A percentile compares a stretch with the other conserved stretches of the same genome.
Conservation (phyloP, 2,888 invertebrate genomes). For the Agrilus mali region DNA sequence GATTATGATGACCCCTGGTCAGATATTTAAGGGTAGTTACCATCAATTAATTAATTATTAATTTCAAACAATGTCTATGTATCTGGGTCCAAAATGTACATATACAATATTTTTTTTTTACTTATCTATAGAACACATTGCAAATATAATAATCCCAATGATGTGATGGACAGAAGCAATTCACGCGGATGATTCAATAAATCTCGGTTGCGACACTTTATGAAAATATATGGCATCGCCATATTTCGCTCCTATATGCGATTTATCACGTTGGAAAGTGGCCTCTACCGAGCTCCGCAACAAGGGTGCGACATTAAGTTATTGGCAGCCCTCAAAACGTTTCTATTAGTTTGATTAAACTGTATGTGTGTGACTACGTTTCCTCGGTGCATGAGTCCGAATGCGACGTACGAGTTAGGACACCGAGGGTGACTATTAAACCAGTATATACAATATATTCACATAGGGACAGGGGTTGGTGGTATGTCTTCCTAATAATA, state of each 20-base stretch:
- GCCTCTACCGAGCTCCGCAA: slow-evolving; percentile 17
- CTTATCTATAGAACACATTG: too few species aligned
- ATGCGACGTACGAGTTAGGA: slow-evolving; percentile 23
- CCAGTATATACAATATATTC: not conserved
- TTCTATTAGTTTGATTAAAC: slow-evolving; percentile 34
- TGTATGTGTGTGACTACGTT: slow-evolving; percentile 12
- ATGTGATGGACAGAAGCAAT: slow-evolving; percentile 29
- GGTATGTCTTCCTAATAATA: too few species aligned
- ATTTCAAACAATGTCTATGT: too few species aligned
- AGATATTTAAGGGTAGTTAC: too few species aligned
- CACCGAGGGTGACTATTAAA: slow-evolving; percentile 4
- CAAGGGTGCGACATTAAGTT: slow-evolving; percentile 25
- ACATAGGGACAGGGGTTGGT: too few species aligned
- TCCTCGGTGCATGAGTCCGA: slow-evolving; percentile 22
- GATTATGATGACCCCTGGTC: too few species aligned
- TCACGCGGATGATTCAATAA: slow-evolving; percentile 33
- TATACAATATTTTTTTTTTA: too few species aligned
- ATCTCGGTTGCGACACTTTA: slow-evolving; percentile 36
- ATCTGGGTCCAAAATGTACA: too few species aligned
- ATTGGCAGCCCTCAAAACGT: slow-evolving; percentile 25
- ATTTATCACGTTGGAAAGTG: slow-evolving; percentile 19
- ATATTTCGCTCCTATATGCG: slow-evolving; percentile 24
- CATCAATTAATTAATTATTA: too few species aligned
- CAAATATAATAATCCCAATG: too few species aligned
- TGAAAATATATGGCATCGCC: slow-evolving; percentile 32